Conservation (phyloP, 2,888 invertebrate species). For the Cryptus viduatorius region DNA sequence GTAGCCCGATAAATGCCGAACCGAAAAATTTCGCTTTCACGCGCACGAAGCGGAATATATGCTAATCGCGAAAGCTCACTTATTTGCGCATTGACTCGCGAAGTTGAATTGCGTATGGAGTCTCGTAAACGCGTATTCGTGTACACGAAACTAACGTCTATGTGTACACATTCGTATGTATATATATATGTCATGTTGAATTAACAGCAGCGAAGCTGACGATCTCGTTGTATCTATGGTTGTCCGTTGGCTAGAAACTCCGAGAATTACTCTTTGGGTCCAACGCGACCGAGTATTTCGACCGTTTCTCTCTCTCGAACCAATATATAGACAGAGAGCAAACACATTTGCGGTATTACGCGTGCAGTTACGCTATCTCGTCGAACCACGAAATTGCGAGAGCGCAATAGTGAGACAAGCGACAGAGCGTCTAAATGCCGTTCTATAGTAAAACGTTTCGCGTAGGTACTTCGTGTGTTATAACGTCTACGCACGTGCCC, state of each 20-base stretch:
- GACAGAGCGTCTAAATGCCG: conserved; percentile 26
- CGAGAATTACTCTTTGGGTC: not conserved
- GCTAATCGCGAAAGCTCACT: conserved; percentile 17
- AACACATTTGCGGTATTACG: conserved; percentile 51
- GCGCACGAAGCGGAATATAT: not conserved
- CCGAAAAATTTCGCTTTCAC: not conserved
- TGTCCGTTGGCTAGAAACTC: not conserved
- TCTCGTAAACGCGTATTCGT: not conserved
- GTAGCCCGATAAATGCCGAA: not conserved
- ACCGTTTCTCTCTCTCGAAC: not conserved
- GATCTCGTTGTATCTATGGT: not conserved
- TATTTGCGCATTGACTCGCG: conserved; percentile 27
- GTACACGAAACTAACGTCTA: not conserved
- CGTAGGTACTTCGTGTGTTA: conserved; percentile 24
- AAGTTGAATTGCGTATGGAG: conserved; percentile 3
- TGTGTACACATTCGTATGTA: not conserved
- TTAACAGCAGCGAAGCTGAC: not conserved
- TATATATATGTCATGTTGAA: not conserved
- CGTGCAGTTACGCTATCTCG: conserved; percentile 40
- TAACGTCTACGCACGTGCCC: conserved; percentile 22
- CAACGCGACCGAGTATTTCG: not conserved
- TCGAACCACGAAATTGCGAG: conserved; percentile 60
- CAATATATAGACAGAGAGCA: conserved; percentile 7
- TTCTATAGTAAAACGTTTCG: conserved; percentile 4
- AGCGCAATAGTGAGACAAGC: conserved; percentile 20